Evolutionary conservation across 2,797 vertebrate genomes (phyloP).

Genomic region (Chelon labrosus): DNA sequence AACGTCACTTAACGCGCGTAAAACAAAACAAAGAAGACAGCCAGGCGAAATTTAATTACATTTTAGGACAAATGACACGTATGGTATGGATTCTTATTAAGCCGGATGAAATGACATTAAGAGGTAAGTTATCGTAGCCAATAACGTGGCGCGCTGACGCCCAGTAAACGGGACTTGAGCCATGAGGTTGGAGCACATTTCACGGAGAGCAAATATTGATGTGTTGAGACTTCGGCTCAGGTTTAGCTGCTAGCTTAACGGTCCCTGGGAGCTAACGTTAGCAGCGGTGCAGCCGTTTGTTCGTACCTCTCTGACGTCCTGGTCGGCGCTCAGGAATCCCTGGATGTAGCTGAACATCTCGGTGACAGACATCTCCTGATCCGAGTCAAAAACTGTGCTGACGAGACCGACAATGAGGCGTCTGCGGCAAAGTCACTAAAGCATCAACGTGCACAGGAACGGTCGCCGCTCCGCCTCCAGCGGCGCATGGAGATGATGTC

Average conservation of each 20-base stretch:
- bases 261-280: background rate
- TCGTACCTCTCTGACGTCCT: conserved; percentile 93
- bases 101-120: too few relatives aligned
- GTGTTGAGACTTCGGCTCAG: background rate
- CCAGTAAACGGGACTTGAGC: too few relatives aligned
- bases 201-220: background rate
- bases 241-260: conserved; percentile 41
- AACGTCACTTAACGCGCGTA: too few relatives aligned
- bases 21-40: too few relatives aligned
- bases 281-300: background rate
- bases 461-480: background rate
- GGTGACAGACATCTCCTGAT: conserved; percentile 90
- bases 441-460: conserved; percentile 42
- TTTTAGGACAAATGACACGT: too few relatives aligned
- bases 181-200: background rate
- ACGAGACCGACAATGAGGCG: background rate
- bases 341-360: conserved; percentile 95
- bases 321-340: conserved; percentile 92
- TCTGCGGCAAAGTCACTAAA: conserved; percentile 15
- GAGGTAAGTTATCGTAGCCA: too few relatives aligned
- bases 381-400: background rate
- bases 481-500: conserved; percentile 53
- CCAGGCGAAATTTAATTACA: too few relatives aligned
- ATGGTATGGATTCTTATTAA: too few relatives aligned
- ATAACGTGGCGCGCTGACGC: too few relatives aligned